Evolutionary conservation across 2,113 vertebrate genomes (phyloP).

Genomic region (Cichladusa arquata): DNA sequence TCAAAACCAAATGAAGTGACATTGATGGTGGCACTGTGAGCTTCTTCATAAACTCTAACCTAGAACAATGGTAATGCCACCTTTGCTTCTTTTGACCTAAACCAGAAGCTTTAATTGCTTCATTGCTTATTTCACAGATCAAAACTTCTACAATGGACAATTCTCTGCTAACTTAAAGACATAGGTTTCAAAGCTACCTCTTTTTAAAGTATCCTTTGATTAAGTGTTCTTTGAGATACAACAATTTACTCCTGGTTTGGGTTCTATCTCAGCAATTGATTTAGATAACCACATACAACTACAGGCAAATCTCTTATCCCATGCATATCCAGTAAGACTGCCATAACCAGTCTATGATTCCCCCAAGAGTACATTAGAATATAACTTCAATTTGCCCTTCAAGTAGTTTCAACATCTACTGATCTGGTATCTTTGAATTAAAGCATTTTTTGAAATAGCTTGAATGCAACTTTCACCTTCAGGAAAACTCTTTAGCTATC

Average conservation of each 20-base stretch:
- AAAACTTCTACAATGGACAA: background rate
- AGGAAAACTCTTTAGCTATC: background rate
- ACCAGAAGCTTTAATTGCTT: background rate
- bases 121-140: background rate
- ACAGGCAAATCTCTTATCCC: background rate
- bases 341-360: background rate
- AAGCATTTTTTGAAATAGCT: background rate
- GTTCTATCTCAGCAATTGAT: background rate
- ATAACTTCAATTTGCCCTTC: background rate
- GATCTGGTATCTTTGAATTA: background rate
- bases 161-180: background rate
- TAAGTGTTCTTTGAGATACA: background rate
- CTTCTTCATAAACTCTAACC: background rate
- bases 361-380: background rate
- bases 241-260: background rate
- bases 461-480: background rate
- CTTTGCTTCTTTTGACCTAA: background rate
- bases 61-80: background rate
- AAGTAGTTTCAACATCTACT: background rate
- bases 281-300: background rate
- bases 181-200: background rate
- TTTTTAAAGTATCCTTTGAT: background rate
- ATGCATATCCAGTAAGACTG: background rate
- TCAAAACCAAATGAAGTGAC: background rate
- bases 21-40: background rate